Base-by-base conservation (phyloP, 2,113 vertebrate species). In the Illadopsis cleaveri region DNA sequence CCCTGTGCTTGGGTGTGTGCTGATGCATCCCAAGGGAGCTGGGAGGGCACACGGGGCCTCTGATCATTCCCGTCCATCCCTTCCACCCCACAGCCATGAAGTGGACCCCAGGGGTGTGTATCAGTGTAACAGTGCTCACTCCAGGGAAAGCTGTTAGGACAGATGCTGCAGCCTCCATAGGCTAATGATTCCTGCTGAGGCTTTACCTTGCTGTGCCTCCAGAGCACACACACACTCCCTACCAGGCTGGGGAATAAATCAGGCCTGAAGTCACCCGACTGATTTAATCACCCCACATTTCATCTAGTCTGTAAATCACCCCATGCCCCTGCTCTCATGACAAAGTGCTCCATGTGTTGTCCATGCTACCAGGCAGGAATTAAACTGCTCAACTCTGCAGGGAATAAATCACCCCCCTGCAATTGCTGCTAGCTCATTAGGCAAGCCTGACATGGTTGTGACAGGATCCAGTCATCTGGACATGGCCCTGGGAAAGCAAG, bases 251-350 rank as follows among this genome's bases (percentile, higher is more conserved):
- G 70, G 12, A 87, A 93, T 96, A 90, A 96, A 96, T 94, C 90
- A 95, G 75, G 31, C 79, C 76, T 1, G 17, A 95, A 96, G 72
- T 73, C 28, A 6, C 68, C 33, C 0, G 1, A 50, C 68, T 94
- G 96, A 96, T 94, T 96, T 97, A 97, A 95, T 40, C 56, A 86
- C 79, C 64, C 47, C 82, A 75, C 92, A 83, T 92, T 96, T 96
- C 90, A 95, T 86, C 85, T 9, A 66, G 75, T 72, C 79, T 4
- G 4, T 93, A 92, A 95, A 95, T 96, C 92, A 96, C 38, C 50
- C 75, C 35, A 4, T 51, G 65, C n/a, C 70, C n/a, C 35, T 31
- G 37, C 58, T 86, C 58, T 78, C 79, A 38, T 81, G 92, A 96
- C 82, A 96, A 94, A 93, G 71, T 68, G 88, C 90, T 96, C 78